Base-by-base conservation (phyloP, 2,888 invertebrate genomes). In the Lithophane ornitopus region DNA sequence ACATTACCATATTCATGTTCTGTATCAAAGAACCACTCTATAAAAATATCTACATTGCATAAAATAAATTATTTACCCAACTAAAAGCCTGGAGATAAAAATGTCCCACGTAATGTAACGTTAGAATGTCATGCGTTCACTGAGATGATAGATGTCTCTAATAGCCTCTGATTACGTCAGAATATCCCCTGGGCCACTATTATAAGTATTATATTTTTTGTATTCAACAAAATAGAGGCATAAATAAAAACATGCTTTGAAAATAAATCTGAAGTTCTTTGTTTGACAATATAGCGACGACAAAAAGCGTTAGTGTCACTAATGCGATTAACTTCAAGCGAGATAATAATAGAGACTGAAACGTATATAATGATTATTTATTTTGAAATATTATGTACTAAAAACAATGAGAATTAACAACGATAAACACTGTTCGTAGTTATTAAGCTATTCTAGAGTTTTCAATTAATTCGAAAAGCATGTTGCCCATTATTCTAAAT, bases 141-240 rank as follows among this genome's bases (percentile, higher is more conserved):
- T 56, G 34, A 61, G 66, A 83, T 84, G 85, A 83, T 84, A 74
- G 72, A 83, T 84, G 84, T 65, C 69, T 56, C 69, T 84, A 78
- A 84, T 74, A 77, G 74, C 70, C 70, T 61, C 58, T 78, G 81
- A 83, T 81, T 72, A 84, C 66, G 74, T 78, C 78, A 71, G 49
- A 81, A 49, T 52, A 54, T 81, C 68, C 68, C 59, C 16, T 54
- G 54, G 49, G 73, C 46, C 14, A 71, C 68, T 81, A 71, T 81
- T 70, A 49, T 77, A 74, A 34, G 34, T 34, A 34, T 34, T 34
- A 34, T 34, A 34, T 34, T 68, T 74, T 81, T 78, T 81, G 49
- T 63, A 74, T 81, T 70, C 78, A 78, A 78, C 81, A 61, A 81
- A 78, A 84, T 83, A 67, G 39, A 67, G 52, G 34, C 49, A 81